Percentiles rank a stretch among this genome's conserved stretches.
Conservation (phyloP, 2,888 invertebrate species). For the Drosophila stalkeri region DNA sequence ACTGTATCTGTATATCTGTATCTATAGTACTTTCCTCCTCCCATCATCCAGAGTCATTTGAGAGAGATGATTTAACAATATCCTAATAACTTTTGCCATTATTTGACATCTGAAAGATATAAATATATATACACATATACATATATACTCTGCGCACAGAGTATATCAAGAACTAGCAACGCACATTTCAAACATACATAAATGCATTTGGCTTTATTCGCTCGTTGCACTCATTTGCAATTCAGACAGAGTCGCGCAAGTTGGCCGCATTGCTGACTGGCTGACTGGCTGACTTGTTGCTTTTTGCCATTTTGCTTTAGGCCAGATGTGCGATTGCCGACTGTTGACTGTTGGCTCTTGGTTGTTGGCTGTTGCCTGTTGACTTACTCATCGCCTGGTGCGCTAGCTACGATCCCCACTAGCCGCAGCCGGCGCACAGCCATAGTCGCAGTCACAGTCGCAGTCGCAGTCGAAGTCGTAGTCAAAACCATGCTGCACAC, state of each 20-base stretch:
- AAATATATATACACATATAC: background rate
- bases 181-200: constrained; percentile 3
- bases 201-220: constrained; percentile 59
- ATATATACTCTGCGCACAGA: background rate
- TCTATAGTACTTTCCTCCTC: too few relatives aligned
- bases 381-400: constrained; percentile 67
- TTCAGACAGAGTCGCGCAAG: constrained; percentile 68
- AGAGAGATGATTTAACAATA: background rate
- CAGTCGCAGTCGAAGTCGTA: constrained; percentile 1
- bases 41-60: background rate
- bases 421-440: constrained; percentile 7
- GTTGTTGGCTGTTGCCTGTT: constrained; percentile 37
- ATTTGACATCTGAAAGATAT: background rate
- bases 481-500: constrained; percentile 26
- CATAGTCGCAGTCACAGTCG: background rate
- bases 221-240: constrained; percentile 68
- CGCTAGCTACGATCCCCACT: constrained; percentile 63
- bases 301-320: constrained; percentile 50
- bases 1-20: background rate
- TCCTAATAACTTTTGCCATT: background rate
- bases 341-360: constrained; percentile 2
- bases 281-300: constrained; percentile 35
- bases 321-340: constrained; percentile 57
- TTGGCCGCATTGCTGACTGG: constrained; percentile 61
- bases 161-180: constrained; percentile 15